Conservation (phyloP, 2,888 invertebrate species). For the Allolobophora icterica region DNA sequence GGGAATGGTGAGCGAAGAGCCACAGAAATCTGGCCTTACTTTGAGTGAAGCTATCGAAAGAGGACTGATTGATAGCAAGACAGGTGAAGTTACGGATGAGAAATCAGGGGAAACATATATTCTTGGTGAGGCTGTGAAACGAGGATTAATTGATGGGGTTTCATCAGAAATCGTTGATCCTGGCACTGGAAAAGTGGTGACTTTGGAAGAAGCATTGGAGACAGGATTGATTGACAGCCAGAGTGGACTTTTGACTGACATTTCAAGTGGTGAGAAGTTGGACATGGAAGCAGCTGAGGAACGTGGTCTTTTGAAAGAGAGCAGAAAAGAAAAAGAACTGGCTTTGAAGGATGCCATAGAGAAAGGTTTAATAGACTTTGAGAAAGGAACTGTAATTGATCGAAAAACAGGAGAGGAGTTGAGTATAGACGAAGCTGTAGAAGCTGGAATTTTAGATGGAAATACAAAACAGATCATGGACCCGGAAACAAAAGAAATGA, state of each 20-base stretch:
- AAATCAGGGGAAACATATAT: conserved; percentile 70
- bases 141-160: conserved; percentile 83
- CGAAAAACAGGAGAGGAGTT: background rate
- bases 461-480: background rate
- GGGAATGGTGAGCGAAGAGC: conserved; percentile 69
- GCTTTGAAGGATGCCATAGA: conserved; percentile 20
- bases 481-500: conserved; percentile 62
- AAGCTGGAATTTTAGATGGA: conserved; percentile 19
- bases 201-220: conserved; percentile 55
- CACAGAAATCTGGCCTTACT: conserved; percentile 76
- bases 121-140: conserved; percentile 61
- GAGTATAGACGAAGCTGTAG: conserved; percentile 25
- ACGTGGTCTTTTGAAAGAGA: background rate
- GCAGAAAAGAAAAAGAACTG: background rate
- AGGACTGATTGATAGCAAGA: background rate
- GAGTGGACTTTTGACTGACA: background rate
- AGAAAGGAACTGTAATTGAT: conserved; percentile 13
- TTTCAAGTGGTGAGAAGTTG: background rate
- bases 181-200: conserved; percentile 48
- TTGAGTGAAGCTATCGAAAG: conserved; percentile 23
- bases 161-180: conserved; percentile 44
- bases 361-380: background rate
- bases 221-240: conserved; percentile 41
- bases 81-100: conserved; percentile 76
- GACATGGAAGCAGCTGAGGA: background rate